A percentile compares a stretch with the other conserved stretches of the same genome.
phyloP scores from a whole-genome alignment of 2,797 vertebrate genomes.

The Labeo calbasu region DNA sequence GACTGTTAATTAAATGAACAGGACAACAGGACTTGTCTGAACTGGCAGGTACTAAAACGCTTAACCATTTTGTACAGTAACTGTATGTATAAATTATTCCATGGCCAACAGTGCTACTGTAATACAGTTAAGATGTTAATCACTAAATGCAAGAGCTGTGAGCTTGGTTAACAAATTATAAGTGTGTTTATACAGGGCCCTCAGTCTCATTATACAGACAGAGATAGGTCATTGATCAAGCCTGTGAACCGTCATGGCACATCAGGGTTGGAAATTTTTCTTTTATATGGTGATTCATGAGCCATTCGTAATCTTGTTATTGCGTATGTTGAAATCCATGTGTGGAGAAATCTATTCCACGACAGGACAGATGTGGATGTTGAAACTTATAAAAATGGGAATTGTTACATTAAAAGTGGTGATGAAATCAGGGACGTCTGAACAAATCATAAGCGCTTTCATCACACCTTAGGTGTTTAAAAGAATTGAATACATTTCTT shows the following conservation, averaged over 20 bases:
- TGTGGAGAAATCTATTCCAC: conserved; percentile 2
- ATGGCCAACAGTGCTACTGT: conserved; percentile 2
- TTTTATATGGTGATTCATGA: neutral
- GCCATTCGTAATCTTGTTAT: neutral
- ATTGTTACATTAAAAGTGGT: neutral
- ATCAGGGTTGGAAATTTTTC: neutral
- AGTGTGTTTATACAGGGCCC: conserved; percentile 1
- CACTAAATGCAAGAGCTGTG: conserved; percentile 2
- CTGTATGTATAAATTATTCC: conserved; percentile 1
- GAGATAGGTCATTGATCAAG: conserved; percentile 8
- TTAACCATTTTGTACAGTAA: neutral
- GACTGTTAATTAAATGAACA: conserved; percentile 6
- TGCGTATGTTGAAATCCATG: neutral
- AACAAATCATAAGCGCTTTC: neutral
- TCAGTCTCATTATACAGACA: conserved; percentile 25
- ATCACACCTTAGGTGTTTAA: neutral
- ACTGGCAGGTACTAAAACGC: neutral
- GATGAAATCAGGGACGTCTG: conserved; percentile 13
- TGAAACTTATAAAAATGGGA: neutral
- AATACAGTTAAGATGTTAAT: conserved; percentile 37
- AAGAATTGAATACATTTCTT: neutral
- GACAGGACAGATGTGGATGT: neutral
- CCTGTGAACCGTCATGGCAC: conserved; percentile 12
- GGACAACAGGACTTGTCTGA: neutral
- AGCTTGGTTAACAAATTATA: conserved; percentile 27